Evolutionary conservation across 1,140 invertebrate genomes (phyloP).

Genomic region (Neomicropteryx cornuta): DNA sequence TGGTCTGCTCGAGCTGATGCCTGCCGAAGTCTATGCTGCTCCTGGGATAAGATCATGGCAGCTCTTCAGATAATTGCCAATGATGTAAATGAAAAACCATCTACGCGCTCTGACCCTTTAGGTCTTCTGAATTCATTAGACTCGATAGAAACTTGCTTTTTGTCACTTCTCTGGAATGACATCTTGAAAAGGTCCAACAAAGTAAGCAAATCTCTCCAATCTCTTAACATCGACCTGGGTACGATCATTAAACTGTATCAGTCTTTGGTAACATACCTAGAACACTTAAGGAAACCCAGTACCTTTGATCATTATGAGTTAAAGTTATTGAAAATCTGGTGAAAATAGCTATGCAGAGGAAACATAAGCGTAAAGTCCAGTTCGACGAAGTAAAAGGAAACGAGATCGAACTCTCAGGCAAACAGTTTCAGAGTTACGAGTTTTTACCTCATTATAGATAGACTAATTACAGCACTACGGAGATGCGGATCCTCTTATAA

Average conservation of each 20-base stretch:
- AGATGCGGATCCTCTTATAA: not conserved
- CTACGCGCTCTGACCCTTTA: not conserved
- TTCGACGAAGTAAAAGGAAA: not conserved
- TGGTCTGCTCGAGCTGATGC: not conserved
- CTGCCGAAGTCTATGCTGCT: not conserved
- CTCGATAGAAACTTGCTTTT: not conserved
- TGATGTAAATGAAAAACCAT: too few species aligned
- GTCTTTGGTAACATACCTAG: not conserved
- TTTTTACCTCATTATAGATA: too few species aligned
- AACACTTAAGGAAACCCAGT: not conserved
- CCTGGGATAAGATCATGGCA: too few species aligned
- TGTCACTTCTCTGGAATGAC: not conserved
- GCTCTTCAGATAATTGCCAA: not conserved
- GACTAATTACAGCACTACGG: not conserved
- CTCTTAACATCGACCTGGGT: not conserved
- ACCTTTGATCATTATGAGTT: slow-evolving; percentile 1
- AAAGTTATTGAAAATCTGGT: not conserved
- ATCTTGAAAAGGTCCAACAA: too few species aligned
- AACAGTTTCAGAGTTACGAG: too few species aligned
- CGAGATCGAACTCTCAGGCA: not conserved
- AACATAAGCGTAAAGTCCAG: not conserved
- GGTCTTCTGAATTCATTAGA: slow-evolving; percentile 1
- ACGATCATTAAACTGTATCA: not conserved
- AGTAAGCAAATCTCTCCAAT: too few species aligned
- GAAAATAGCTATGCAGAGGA: slow-evolving; percentile 1